phyloP scores from a whole-genome alignment of 2,797 vertebrate species.

The Gymnothorax reevesii region DNA sequence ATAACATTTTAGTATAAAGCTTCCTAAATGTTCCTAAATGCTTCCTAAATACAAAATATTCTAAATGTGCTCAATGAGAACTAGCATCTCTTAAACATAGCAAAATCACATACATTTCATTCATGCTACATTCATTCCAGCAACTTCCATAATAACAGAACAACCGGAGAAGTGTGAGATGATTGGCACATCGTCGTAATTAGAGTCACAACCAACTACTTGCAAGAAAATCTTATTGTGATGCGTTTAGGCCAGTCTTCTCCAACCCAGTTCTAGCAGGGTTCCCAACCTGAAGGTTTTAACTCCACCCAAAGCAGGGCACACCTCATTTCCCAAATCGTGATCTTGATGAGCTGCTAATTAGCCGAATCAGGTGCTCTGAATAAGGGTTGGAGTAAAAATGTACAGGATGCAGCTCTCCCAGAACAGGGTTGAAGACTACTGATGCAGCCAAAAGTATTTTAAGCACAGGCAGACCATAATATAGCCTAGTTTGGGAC shows the following conservation, averaged over 20 bases:
- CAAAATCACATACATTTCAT: not conserved
- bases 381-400: no score
- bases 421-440: no score
- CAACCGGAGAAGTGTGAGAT: not conserved
- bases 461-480: not conserved
- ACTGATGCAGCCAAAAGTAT: no score
- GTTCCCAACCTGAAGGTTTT: no score
- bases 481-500: not conserved
- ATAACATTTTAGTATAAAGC: slow-evolving; percentile 4
- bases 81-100: not conserved
- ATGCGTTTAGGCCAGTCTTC: not conserved
- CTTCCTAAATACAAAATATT: not conserved
- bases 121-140: not conserved
- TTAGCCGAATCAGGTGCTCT: no score
- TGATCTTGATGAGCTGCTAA: no score
- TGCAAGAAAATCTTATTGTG: not conserved
- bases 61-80: not conserved
- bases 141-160: not conserved
- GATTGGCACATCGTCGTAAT: not conserved
- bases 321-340: no score
- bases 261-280: no score
- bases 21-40: not conserved
- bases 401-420: no score
- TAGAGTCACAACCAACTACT: not conserved
- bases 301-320: no score